Conservation (phyloP, 2,797 vertebrate species). For the Prionace glauca region DNA sequence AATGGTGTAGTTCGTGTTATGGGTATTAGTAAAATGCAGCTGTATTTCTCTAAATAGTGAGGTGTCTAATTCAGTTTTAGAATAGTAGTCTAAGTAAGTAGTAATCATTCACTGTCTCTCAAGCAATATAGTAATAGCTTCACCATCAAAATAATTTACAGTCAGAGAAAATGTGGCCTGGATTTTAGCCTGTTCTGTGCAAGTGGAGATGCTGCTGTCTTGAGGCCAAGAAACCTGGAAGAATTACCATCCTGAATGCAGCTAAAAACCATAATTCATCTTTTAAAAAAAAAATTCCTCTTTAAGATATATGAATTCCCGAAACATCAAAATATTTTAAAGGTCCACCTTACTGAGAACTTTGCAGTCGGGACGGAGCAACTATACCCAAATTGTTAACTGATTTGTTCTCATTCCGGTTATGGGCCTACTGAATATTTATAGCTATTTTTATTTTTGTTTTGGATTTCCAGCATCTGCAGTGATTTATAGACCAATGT, state of each 20-base stretch:
- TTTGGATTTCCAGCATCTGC: background rate
- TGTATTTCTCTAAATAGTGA: background rate
- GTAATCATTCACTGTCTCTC: background rate
- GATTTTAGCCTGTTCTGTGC: background rate
- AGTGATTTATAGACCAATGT: background rate
- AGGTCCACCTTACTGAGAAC: background rate
- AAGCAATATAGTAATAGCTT: background rate
- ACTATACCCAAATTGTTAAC: background rate
- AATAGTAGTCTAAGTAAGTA: background rate
- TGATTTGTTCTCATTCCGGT: background rate
- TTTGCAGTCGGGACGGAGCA: background rate
- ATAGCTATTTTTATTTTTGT: background rate
- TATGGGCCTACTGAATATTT: background rate
- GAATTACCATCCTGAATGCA: background rate
- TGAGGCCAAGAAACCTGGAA: background rate
- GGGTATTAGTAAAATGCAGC: background rate
- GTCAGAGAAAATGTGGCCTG: background rate
- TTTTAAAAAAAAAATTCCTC: background rate
- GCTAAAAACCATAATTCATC: background rate
- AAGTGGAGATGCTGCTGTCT: no score
- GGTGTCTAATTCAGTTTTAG: background rate
- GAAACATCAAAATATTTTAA: background rate
- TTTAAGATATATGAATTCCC: background rate
- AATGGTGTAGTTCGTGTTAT: background rate
- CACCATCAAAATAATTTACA: background rate